Evolutionary conservation across 2,888 invertebrate genomes (phyloP), one percentile per base, ranked within the genome.

Genomic region (Eupsilia transversa): DNA sequence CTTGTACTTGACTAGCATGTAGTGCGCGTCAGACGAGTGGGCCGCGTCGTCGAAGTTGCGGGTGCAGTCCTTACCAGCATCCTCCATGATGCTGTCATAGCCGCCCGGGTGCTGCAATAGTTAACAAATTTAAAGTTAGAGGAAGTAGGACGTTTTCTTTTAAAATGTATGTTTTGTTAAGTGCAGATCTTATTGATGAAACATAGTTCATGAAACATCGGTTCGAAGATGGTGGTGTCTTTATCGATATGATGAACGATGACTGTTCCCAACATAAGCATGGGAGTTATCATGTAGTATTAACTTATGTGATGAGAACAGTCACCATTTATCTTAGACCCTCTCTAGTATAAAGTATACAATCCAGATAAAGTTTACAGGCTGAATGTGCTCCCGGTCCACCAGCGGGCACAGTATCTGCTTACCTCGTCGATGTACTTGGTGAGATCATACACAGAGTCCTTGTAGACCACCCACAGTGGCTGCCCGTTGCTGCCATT

Each of bases 81-180:
- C 97, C 85, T 98, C 98, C 30, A 93, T 86, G 54, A 98, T 94
- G 23, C 97, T 81, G 38, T 98, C 97, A 0, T 90, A 89, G 0
- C 98, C 98, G 0, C 97, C 98, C 0, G 98, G 98, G 93, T 98
- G 98, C 97, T 98, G 92, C 10, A 82, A 86, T 3, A 49, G 27
- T 7, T 35, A 56, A 43, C 20, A 60, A 20, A 70, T 56, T 27
- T 38, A 1, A 38, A 17, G 33, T 7, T 67, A 59, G 23, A 33
- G 10, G n/a, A 41, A 59, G n/a, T n/a, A n/a, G n/a, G 27, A 35
- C 12, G 17, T 56, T 54, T 46, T 3, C 64, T 43, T 14, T 56
- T 35, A 74, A 73, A 63, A 73, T 9, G 0, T 27, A 10, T 27
- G 20, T 46, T n/a, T 0, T n/a, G n/a, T n/a, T n/a, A n/a, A n/a